These are phyloP conservation scores for Drosophila paramelanica DNA, from an alignment of 2,888 invertebrate genomes.

Conservation along the genomic window DNA sequence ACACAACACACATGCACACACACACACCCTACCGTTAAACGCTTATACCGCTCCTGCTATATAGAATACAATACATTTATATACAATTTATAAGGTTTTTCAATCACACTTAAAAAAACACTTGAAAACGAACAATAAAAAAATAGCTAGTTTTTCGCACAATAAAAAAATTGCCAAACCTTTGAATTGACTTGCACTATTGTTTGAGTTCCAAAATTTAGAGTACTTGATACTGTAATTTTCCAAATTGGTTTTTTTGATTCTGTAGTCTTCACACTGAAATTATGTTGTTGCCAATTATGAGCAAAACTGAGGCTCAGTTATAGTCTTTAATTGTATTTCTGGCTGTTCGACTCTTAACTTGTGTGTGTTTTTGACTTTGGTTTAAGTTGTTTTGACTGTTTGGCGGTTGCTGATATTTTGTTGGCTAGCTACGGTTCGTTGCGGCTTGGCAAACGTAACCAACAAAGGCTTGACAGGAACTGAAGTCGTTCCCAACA, in stretches of 20 bases:
- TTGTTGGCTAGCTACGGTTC: slow-evolving; percentile 36
- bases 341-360: neutral
- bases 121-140: slow-evolving; percentile 34
- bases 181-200: slow-evolving; percentile 22
- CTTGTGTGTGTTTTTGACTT: neutral
- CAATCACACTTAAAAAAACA: slow-evolving; percentile 30
- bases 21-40: slow-evolving; percentile 13
- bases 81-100: slow-evolving; percentile 19
- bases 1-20: slow-evolving; percentile 11
- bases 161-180: slow-evolving; percentile 45
- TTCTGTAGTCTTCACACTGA: neutral
- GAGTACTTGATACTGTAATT: neutral
- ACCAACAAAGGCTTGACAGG: slow-evolving; percentile 77
- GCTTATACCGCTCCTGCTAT: slow-evolving; percentile 34
- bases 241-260: neutral
- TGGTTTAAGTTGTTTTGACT: slow-evolving; percentile 9
- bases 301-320: neutral
- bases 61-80: slow-evolving; percentile 4
- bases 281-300: neutral
- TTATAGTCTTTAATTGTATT: neutral
- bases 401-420: slow-evolving; percentile 35
- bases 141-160: slow-evolving; percentile 34
- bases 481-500: slow-evolving; percentile 60
- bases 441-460: slow-evolving; percentile 57
- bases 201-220: slow-evolving; percentile 11